A percentile compares a stretch with the other conserved stretches of the same genome.
Conservation (phyloP, 2,888 invertebrate species). For the Lepidochitona cinerea region DNA sequence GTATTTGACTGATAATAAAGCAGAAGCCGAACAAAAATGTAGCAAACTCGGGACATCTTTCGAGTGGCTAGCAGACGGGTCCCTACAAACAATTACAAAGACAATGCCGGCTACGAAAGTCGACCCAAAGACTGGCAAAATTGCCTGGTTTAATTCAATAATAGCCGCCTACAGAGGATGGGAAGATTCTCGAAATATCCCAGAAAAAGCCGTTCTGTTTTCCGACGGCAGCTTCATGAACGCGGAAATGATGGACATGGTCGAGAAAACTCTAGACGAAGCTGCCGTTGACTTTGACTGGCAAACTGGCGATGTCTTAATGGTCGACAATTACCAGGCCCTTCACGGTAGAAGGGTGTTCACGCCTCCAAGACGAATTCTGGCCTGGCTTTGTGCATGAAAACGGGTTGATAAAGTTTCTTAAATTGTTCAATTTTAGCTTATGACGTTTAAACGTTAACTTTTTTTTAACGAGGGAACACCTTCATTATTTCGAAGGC, state of each 20-base stretch:
- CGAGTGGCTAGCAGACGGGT: slow-evolving; percentile 49
- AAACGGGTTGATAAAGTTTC: no score
- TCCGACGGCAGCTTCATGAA: slow-evolving; percentile 49
- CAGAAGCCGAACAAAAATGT: slow-evolving; percentile 44
- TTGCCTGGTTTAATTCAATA: slow-evolving; percentile 57
- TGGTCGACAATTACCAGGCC: slow-evolving; percentile 52
- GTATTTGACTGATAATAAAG: slow-evolving; percentile 38
- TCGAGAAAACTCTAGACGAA: slow-evolving; percentile 40
- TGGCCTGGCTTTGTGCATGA: slow-evolving; percentile 52
- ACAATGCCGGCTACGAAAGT: slow-evolving; percentile 44
- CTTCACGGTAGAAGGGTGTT: slow-evolving; percentile 49
- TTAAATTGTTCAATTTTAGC: no score
- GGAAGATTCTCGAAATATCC: slow-evolving; percentile 49
- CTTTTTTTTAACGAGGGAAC: no score
- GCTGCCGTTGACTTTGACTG: slow-evolving; percentile 47
- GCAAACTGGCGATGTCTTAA: slow-evolving; percentile 49
- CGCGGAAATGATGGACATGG: slow-evolving; percentile 38
- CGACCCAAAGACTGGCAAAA: slow-evolving; percentile 43
- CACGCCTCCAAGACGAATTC: slow-evolving; percentile 48
- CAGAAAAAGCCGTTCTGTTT: slow-evolving; percentile 50
- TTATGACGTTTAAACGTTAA: no score
- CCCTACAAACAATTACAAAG: slow-evolving; percentile 47
- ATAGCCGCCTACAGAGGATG: slow-evolving; percentile 55
- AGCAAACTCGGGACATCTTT: slow-evolving; percentile 39
- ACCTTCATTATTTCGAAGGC: no score